phyloP scores from a whole-genome alignment of 2,888 invertebrate species.

The Caenorhabditis sp. region DNA sequence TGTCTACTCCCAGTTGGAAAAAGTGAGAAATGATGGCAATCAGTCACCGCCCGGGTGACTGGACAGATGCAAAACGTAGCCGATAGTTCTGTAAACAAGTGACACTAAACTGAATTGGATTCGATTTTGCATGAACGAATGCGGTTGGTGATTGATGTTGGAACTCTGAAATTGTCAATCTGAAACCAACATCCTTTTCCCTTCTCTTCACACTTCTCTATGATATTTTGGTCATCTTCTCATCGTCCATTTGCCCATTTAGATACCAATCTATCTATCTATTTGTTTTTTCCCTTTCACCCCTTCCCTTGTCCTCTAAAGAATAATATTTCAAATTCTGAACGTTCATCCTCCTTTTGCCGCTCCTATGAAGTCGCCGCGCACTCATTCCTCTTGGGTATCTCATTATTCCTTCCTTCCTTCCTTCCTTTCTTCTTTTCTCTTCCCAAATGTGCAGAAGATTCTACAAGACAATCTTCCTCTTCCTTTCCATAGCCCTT shows the following conservation, averaged over 20 bases:
- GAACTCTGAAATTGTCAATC: too few species aligned
- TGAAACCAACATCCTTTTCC: too few species aligned
- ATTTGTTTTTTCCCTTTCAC: neutral
- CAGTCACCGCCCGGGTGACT: neutral
- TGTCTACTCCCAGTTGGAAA: neutral
- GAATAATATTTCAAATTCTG: too few species aligned
- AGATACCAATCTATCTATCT: neutral
- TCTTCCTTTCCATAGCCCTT: neutral
- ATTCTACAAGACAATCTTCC: neutral
- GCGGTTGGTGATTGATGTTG: neutral
- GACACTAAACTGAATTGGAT: neutral
- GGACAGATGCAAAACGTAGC: neutral
- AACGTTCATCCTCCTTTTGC: too few species aligned
- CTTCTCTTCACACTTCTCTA: neutral
- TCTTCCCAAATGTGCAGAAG: neutral
- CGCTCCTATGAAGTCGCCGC: too few species aligned
- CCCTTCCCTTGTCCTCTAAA: too few species aligned
- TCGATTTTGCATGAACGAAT: neutral
- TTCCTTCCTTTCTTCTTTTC: neutral
- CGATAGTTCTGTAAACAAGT: neutral
- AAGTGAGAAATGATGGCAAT: conserved; percentile 2
- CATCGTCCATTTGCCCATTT: neutral
- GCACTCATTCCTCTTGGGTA: too few species aligned
- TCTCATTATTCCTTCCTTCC: neutral
- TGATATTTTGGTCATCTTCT: too few species aligned